Conservation (phyloP, 2,797 vertebrate species). For the Pipistrellus pygmaeus region DNA sequence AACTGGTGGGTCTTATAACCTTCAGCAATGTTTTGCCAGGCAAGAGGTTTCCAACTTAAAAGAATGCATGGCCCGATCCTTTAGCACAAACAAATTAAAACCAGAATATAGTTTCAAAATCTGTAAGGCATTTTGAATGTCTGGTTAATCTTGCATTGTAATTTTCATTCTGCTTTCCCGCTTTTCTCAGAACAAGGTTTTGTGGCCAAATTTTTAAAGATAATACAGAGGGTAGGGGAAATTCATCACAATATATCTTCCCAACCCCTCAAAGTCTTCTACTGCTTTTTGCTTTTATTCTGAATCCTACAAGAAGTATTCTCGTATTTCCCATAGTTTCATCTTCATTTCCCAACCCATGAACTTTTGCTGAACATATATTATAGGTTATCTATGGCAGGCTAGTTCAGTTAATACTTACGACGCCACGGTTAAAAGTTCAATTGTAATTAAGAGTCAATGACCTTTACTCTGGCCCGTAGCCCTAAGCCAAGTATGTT, state of each 20-base stretch:
- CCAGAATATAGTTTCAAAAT: conserved; percentile 58
- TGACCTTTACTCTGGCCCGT: background rate
- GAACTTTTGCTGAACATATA: background rate
- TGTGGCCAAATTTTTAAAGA: conserved; percentile 18
- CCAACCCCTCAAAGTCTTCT: background rate
- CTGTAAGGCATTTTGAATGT: conserved; percentile 52
- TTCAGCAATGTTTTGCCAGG: background rate
- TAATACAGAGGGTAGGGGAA: background rate
- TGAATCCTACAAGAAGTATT: background rate
- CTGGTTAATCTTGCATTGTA: background rate
- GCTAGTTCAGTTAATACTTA: conserved; percentile 25
- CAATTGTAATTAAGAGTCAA: background rate
- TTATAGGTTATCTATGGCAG: background rate
- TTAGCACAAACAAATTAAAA: conserved; percentile 58
- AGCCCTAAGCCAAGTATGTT: background rate
- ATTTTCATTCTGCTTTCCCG: conserved; percentile 8
- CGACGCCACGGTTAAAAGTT: conserved; percentile 36
- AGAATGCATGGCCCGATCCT: background rate
- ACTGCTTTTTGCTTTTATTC: background rate
- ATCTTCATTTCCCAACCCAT: background rate
- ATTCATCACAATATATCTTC: background rate
- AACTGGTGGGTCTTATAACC: background rate
- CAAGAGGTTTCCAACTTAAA: conserved; percentile 11
- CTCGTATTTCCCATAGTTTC: background rate
- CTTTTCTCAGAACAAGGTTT: conserved; percentile 52